These are phyloP conservation scores for Polyommatus iphigenia DNA, from an alignment of 2,888 invertebrate genomes.

Conservation along the genomic window DNA sequence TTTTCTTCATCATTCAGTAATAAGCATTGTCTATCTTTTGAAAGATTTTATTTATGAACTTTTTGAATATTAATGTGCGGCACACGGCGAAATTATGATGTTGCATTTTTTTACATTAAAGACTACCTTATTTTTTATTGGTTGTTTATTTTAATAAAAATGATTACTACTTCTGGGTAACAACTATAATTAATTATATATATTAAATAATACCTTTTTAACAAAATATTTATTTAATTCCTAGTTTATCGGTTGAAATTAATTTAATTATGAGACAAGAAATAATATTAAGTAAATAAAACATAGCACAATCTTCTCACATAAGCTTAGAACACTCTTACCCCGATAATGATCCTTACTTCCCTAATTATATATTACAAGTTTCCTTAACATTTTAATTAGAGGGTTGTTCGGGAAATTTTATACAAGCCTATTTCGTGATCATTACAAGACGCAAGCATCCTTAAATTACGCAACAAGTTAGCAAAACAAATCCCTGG, in stretches of 20 bases:
- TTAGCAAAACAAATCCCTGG: slow-evolving; percentile 29
- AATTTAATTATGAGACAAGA: background rate
- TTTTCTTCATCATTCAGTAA: slow-evolving; percentile 10
- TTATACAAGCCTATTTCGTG: background rate
- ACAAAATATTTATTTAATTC: too few species aligned
- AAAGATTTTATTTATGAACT: background rate
- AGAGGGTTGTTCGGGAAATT: slow-evolving; percentile 15
- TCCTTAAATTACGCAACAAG: slow-evolving; percentile 25
- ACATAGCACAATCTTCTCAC: background rate
- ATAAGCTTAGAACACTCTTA: too few species aligned
- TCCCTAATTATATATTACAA: slow-evolving; percentile 17
- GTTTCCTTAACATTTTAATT: slow-evolving; percentile 14
- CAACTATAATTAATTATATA: background rate
- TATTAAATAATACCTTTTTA: background rate
- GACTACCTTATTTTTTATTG: background rate
- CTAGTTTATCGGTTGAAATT: background rate
- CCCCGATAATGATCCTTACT: background rate
- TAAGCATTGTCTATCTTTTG: slow-evolving; percentile 20
- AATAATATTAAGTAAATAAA: background rate
- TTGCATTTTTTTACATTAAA: background rate
- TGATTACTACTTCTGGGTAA: background rate
- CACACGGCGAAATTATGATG: background rate
- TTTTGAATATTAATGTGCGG: background rate
- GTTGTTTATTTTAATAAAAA: background rate
- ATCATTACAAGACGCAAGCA: slow-evolving; percentile 19